Conservation (phyloP, 35 echinoderm and acorn worm genomes). For the Heliocidaris tuberculata region DNA sequence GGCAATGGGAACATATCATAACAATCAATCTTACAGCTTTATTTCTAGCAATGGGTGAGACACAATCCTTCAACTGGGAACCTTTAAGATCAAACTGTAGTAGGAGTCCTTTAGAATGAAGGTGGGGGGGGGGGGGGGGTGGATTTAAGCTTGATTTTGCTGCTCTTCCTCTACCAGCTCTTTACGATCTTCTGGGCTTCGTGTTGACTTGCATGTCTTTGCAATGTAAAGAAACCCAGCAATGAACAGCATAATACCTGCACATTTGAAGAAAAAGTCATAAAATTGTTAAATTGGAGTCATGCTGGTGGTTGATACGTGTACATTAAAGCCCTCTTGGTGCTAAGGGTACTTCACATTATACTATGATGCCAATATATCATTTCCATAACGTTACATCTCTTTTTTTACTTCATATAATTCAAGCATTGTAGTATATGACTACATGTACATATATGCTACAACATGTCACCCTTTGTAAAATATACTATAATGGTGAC, state of each 20-base stretch:
- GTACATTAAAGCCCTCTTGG: not conserved
- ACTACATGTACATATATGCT: too few relatives aligned
- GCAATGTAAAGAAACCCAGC: conserved; percentile 25
- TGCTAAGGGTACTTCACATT: too few relatives aligned
- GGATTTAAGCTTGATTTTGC: conserved; percentile 41
- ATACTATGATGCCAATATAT: too few relatives aligned
- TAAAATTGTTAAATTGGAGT: not conserved
- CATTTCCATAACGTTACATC: too few relatives aligned
- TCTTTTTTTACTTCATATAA: too few relatives aligned
- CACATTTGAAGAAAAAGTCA: not conserved
- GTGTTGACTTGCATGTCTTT: conserved; percentile 37
- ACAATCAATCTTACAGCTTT: not conserved
- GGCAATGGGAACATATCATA: not conserved
- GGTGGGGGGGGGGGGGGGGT: not conserved
- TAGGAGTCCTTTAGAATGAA: not conserved
- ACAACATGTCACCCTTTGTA: too few relatives aligned
- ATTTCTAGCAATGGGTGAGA: not conserved
- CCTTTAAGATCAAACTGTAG: not conserved
- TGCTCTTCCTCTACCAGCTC: conserved; percentile 38
- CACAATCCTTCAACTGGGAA: not conserved
- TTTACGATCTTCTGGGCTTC: conserved; percentile 7
- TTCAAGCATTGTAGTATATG: too few relatives aligned
- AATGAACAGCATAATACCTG: conserved; percentile 37
- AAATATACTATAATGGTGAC: too few relatives aligned
- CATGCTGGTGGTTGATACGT: not conserved